Conservation (phyloP, 2,113 vertebrate species). For the Elephantulus edwardii region DNA sequence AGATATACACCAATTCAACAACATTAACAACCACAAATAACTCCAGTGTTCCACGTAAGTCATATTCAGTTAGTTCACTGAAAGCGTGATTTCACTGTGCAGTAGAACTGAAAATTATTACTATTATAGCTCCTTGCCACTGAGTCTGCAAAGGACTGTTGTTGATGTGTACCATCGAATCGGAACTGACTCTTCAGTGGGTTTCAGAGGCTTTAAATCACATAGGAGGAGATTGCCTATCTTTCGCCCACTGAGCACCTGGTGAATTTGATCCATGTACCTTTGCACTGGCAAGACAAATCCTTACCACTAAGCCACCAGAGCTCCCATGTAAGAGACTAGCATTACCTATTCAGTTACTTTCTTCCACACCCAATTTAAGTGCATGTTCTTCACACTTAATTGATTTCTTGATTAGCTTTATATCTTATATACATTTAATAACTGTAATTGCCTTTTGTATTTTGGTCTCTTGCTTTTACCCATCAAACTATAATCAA, state of each 20-base stretch:
- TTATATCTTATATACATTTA: neutral
- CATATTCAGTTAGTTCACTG: neutral
- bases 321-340: no score
- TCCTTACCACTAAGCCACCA: no score
- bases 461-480: neutral
- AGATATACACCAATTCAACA: neutral
- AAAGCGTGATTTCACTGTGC: neutral
- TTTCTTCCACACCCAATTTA: neutral
- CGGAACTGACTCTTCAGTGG: no score
- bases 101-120: neutral
- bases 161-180: no score
- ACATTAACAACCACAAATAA: neutral
- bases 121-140: neutral
- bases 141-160: no score
- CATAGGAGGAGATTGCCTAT: no score
- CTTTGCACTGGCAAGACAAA: no score
- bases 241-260: no score
- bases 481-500: neutral
- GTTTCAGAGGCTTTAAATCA: no score
- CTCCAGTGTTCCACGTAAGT: neutral
- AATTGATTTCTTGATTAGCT: neutral
- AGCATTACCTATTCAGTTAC: neutral
- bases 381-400: neutral
- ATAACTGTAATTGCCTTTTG: conserved; percentile 11
- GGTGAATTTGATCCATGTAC: no score